Evolutionary conservation across 2,888 invertebrate genomes (phyloP).

Genomic region (Orthosia gracilis): DNA sequence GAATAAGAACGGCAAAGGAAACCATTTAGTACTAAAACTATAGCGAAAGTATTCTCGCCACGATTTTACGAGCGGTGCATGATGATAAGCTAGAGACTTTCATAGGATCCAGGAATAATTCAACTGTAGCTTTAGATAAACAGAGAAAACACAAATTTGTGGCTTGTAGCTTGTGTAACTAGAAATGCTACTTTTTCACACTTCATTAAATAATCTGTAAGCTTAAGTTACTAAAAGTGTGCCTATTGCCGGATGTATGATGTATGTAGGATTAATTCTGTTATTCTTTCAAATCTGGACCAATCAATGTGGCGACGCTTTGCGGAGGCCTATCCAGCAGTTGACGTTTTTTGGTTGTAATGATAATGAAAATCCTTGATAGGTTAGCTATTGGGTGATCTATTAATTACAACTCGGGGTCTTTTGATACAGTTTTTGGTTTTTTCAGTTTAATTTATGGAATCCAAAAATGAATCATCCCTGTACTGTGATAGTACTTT

Average conservation of each 20-base stretch:
- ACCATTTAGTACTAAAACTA: constrained; percentile 5
- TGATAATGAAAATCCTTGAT: no score
- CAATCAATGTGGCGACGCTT: no score
- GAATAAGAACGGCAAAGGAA: neutral
- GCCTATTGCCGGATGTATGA: neutral
- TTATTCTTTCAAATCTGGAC: neutral
- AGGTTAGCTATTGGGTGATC: no score
- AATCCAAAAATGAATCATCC: neutral
- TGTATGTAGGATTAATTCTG: no score
- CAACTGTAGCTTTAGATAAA: constrained; percentile 37
- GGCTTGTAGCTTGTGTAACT: neutral
- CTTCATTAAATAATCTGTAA: neutral
- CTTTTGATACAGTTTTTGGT: no score
- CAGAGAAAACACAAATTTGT: constrained; percentile 25
- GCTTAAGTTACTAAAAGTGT: neutral
- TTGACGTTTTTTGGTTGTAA: no score
- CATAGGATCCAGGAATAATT: constrained; percentile 34
- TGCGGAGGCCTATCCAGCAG: no score
- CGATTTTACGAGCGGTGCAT: constrained; percentile 41
- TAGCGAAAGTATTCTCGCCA: constrained; percentile 14
- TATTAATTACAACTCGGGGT: no score
- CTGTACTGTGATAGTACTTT: neutral
- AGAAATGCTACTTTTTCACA: neutral
- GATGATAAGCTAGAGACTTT: constrained; percentile 48
- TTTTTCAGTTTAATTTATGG: neutral